phyloP scores from a whole-genome alignment of 2,888 invertebrate species.

The Oscheius onirici region DNA sequence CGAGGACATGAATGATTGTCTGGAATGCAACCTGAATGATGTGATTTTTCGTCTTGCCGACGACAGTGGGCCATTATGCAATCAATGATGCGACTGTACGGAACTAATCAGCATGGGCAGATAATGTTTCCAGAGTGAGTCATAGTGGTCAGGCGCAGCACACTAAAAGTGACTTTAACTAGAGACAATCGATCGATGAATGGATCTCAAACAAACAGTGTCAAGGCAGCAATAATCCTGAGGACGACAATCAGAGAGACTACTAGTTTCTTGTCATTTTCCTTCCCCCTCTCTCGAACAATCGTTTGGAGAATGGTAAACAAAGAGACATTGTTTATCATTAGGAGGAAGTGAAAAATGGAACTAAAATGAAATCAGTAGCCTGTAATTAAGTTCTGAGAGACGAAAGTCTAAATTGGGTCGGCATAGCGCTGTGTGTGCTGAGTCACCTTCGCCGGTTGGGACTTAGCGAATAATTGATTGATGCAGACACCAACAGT shows the following conservation, averaged over 20 bases:
- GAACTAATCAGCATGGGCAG: constrained; percentile 12
- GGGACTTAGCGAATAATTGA: constrained; percentile 30
- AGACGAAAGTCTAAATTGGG: constrained; percentile 7
- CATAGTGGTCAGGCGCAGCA: not conserved
- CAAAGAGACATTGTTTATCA: too few relatives aligned
- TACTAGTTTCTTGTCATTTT: not conserved
- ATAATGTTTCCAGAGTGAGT: not conserved
- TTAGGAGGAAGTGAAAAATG: not conserved
- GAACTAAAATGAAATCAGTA: not conserved
- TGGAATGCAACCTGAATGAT: constrained; percentile 6
- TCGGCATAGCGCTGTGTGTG: not conserved
- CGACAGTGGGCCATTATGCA: not conserved
- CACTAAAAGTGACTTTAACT: not conserved
- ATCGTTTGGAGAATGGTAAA: not conserved
- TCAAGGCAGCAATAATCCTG: constrained; percentile 6
- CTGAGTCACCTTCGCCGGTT: constrained; percentile 26
- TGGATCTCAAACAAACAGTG: constrained; percentile 28
- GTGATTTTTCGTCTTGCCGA: not conserved
- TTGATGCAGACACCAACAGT: constrained; percentile 30
- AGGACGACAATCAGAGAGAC: not conserved
- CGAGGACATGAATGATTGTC: constrained; percentile 5
- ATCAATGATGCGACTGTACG: constrained; percentile 20
- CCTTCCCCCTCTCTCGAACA: not conserved
- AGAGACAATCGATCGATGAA: constrained; percentile 10
- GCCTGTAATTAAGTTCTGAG: not conserved